Evolutionary conservation across 2,113 vertebrate genomes (phyloP), one percentile per base, ranked within the genome.

Genomic region (Jacana jacana): DNA sequence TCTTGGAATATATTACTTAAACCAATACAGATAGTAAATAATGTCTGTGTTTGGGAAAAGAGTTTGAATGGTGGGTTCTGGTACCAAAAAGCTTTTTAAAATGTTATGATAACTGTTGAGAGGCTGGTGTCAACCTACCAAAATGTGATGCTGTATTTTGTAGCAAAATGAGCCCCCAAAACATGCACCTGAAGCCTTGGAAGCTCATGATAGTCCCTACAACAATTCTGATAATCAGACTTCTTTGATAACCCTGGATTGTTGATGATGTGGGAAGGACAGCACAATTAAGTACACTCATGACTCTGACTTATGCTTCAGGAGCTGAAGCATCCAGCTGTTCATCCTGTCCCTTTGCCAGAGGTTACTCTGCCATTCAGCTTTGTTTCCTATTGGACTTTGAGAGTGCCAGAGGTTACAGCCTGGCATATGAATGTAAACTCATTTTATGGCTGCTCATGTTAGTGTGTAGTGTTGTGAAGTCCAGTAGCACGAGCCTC

Each of bases 321-420:
- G 86, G 77, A 86, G 39, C 51, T 92, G 61, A 89, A 13, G 1
- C 83, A 89, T 93, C 86, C 93, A 95, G 65, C 81, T 97, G 73
- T 93, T 91, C 86, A 25, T 71, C 17, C 69, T 81, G 65, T 89
- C 57, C 35, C 30, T 89, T 71, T 93, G 69, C 81, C 81, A 93
- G 89, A 87, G 86, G 81, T 92, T 91, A 48, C 35, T 84, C 49
- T 71, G 25, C 91, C 81, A 69, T 95, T 92, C 84, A 76, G 61
- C 10, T 37, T 58, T 64, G 17, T 84, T 89, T 86, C 51, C 69
- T 81, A 19, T 68, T 84, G 70, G 80, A 89, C 83, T 95, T 93
- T 51, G 86, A 86, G 57, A 68, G 37, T 91, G 55, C 8, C 35
- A 16, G 51, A 71, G 72, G 86, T 93, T 81, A 78, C 18, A 81